Conservation (phyloP, 2,113 vertebrate genomes). For the Ifrita kowaldi region DNA sequence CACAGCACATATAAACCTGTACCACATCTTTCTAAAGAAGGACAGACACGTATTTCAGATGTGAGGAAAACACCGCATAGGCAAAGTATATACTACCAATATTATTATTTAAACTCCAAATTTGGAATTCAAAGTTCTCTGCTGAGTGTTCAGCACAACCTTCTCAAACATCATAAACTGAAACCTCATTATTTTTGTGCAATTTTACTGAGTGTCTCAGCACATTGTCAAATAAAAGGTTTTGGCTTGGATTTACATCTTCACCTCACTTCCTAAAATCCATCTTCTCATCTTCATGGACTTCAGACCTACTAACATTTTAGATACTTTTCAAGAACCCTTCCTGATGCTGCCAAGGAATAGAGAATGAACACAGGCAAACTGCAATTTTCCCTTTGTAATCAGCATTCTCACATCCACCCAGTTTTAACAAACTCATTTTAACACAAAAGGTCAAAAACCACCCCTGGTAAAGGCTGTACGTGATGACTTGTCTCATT, state of each 20-base stretch:
- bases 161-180: neutral
- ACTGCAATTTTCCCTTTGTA: neutral
- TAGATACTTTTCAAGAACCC: neutral
- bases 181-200: neutral
- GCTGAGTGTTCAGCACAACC: neutral
- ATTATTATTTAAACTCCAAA: neutral
- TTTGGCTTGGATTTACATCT: neutral
- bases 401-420: neutral
- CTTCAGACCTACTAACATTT: neutral
- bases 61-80: neutral
- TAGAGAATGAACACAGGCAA: neutral
- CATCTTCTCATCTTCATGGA: neutral
- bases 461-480: neutral
- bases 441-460: constrained; percentile 13
- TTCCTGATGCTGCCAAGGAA: neutral
- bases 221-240: neutral
- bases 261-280: neutral
- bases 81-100: neutral
- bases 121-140: neutral
- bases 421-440: neutral
- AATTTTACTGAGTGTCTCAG: neutral
- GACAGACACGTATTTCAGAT: neutral
- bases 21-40: neutral
- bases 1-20: neutral
- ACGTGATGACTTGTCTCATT: neutral